phyloP scores from a whole-genome alignment of 2,888 invertebrate genomes.

The Pollenia amentaria region DNA sequence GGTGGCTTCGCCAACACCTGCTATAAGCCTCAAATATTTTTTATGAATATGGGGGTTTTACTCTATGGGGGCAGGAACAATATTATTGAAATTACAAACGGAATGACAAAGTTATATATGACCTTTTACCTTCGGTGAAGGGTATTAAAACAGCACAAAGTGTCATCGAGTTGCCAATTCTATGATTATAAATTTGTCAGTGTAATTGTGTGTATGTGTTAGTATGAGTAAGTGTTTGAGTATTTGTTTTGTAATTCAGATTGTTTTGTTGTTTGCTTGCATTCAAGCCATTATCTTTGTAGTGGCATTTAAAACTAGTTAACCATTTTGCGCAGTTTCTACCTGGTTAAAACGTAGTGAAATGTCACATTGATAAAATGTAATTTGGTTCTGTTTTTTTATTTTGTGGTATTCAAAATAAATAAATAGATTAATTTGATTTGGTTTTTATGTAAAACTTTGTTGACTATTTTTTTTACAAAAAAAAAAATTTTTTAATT shows the following conservation, averaged over 20 bases:
- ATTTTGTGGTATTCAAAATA: slow-evolving; percentile 16
- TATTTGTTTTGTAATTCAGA: slow-evolving; percentile 18
- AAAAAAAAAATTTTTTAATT: slow-evolving; percentile 11
- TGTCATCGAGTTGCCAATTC: slow-evolving; percentile 57
- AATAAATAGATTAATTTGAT: slow-evolving; percentile 37
- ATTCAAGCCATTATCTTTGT: slow-evolving; percentile 50
- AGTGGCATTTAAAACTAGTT: slow-evolving; percentile 31
- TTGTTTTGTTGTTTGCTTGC: not conserved
- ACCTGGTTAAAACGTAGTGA: slow-evolving; percentile 43
- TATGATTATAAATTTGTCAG: slow-evolving; percentile 48
- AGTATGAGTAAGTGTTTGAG: not conserved
- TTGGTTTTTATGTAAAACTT: slow-evolving; percentile 14
- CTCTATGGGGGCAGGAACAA: too few relatives aligned
- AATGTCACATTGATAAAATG: slow-evolving; percentile 51
- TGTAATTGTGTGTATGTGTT: not conserved
- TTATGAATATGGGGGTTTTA: too few relatives aligned
- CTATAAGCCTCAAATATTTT: too few relatives aligned
- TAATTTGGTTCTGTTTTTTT: slow-evolving; percentile 24
- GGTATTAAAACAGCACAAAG: slow-evolving; percentile 25
- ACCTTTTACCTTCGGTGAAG: too few relatives aligned
- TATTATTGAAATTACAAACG: too few relatives aligned
- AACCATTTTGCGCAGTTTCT: slow-evolving; percentile 39
- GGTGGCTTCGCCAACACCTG: too few relatives aligned
- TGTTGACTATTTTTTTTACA: slow-evolving; percentile 11
- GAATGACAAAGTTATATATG: too few relatives aligned